Percentiles rank a stretch among this genome's conserved stretches.
Conservation (phyloP, 92 coral and sea anemone species). For the Umimayanthus kanabou region DNA sequence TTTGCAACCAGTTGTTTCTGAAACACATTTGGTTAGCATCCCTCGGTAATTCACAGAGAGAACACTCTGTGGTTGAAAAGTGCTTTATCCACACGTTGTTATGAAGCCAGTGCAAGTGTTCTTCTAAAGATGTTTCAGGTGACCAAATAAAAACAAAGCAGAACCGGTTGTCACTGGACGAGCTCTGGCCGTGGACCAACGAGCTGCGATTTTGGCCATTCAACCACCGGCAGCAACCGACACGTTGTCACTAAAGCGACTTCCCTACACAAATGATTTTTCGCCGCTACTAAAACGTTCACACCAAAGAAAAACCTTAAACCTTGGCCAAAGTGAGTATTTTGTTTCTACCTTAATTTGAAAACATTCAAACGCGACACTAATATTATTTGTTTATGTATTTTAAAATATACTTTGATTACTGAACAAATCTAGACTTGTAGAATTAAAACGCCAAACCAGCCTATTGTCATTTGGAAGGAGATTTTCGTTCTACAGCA, state of each 20-base stretch:
- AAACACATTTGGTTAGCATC: no score
- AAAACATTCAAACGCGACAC: not conserved
- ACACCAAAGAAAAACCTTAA: not conserved
- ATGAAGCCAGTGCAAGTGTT: not conserved
- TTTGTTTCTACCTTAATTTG: not conserved
- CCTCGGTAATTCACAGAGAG: no score
- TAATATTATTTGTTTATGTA: not conserved
- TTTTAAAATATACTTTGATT: not conserved
- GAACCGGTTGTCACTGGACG: not conserved
- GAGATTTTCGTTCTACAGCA: not conserved
- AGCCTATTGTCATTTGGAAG: not conserved
- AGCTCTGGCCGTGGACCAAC: not conserved
- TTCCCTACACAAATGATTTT: not conserved
- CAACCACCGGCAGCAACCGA: constrained; percentile 10
- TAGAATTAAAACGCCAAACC: not conserved
- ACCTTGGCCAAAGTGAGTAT: constrained; percentile 29
- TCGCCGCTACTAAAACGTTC: constrained; percentile 6
- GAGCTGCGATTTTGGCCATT: not conserved
- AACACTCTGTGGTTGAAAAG: no score
- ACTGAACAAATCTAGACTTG: not conserved
- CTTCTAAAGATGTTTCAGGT: not conserved
- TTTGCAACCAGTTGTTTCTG: no score
- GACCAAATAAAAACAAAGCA: constrained; percentile 29
- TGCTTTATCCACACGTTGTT: no score
- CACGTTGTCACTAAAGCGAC: constrained; percentile 16